Percentiles rank a stretch among this genome's conserved stretches.
These are phyloP conservation scores for Magallana gigas DNA, from an alignment of 1,140 invertebrate species.

Conservation along the genomic window DNA sequence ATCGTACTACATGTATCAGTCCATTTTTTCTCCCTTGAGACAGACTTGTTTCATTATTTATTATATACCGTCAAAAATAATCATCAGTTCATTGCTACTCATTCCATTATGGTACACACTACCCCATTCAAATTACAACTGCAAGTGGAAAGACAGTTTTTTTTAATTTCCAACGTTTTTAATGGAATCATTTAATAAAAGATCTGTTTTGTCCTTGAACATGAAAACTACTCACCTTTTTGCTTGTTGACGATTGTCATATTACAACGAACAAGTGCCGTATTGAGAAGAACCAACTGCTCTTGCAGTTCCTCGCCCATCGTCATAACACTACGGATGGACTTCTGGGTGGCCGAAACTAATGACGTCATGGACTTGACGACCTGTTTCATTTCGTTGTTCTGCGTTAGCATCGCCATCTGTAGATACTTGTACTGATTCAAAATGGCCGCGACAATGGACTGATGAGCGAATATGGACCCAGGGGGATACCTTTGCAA, in stretches of 20 bases:
- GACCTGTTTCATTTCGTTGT: conserved; percentile 61
- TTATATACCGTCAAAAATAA: too few species aligned
- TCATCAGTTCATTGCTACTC: too few species aligned
- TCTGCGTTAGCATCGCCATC: conserved; percentile 63
- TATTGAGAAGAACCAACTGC: conserved; percentile 57
- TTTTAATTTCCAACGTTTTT: background rate
- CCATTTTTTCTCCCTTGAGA: too few species aligned
- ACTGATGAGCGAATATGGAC: conserved; percentile 51
- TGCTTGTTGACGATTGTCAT: conserved; percentile 54
- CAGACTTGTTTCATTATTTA: too few species aligned
- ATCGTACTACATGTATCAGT: too few species aligned
- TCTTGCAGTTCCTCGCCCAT: conserved; percentile 54
- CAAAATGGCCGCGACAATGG: conserved; percentile 63
- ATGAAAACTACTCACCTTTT: conserved; percentile 36
- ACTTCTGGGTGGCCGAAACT: conserved; percentile 56
- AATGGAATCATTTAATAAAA: too few species aligned
- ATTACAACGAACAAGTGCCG: conserved; percentile 54
- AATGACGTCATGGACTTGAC: conserved; percentile 54
- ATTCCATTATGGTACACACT: too few species aligned
- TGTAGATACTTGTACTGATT: conserved; percentile 70
- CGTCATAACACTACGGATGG: conserved; percentile 51
- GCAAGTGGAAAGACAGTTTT: background rate
- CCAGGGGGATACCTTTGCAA: conserved; percentile 45
- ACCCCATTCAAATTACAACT: background rate
- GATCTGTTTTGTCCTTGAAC: too few species aligned